Evolutionary conservation across 2,888 invertebrate genomes (phyloP).

Genomic region (Autographa pulchrina): DNA sequence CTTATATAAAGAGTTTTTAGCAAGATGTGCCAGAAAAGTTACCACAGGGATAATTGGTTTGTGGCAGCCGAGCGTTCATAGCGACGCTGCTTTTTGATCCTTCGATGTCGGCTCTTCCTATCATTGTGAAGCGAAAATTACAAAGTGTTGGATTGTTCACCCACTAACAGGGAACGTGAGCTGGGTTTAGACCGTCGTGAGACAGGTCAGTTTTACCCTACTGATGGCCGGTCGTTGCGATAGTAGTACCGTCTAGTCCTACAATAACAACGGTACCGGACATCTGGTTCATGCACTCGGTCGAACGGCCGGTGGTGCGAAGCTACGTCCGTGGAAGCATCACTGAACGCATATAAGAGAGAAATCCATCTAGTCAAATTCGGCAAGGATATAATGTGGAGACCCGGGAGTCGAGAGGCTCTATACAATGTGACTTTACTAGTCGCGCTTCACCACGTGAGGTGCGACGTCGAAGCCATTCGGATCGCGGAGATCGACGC

Average conservation of each 20-base stretch:
- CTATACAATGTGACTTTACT: constrained; percentile 80
- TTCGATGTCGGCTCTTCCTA: constrained; percentile 94
- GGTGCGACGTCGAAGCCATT: constrained; percentile 76
- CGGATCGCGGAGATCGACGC: constrained; percentile 67
- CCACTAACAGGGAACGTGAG: constrained; percentile 91
- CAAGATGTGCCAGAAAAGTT: constrained; percentile 93
- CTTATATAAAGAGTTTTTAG: constrained; percentile 88
- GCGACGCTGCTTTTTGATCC: constrained; percentile 92
- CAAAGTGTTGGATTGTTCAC: constrained; percentile 93
- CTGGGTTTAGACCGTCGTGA: constrained; percentile 91
- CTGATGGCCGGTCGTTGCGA: constrained; percentile 88
- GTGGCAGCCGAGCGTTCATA: constrained; percentile 91
- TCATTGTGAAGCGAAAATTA: constrained; percentile 93
- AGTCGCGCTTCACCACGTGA: constrained; percentile 70
- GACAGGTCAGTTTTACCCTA: constrained; percentile 91
- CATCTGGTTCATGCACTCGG: constrained; percentile 89
- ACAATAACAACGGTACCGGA: constrained; percentile 90
- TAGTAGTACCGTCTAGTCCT: constrained; percentile 88
- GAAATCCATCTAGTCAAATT: constrained; percentile 89
- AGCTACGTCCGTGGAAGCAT: constrained; percentile 89
- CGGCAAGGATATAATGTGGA: constrained; percentile 79
- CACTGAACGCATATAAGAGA: constrained; percentile 78
- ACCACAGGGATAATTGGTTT: constrained; percentile 92
- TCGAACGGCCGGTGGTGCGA: constrained; percentile 91
- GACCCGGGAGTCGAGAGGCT: constrained; percentile 83